Evolutionary conservation across 2,797 vertebrate genomes (phyloP), one percentile per base, ranked within the genome.

Genomic region (Spinus olivaceus): DNA sequence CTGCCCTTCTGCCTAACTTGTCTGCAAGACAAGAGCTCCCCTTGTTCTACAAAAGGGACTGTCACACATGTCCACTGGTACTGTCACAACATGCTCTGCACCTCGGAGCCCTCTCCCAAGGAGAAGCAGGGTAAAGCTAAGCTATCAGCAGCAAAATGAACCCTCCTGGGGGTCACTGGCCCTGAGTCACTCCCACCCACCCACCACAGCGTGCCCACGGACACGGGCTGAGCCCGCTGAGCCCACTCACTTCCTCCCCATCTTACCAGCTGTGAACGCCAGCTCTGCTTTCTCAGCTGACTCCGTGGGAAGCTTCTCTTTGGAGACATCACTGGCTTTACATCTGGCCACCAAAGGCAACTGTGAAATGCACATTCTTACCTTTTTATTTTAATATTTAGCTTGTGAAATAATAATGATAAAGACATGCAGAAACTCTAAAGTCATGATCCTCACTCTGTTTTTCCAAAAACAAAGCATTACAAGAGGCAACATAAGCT

Each of bases 151-250:
- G 33, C 23, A 14, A 13, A 33, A 22, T 0, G 2, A 22, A 8
- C 13, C 17, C 33, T 81, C 35, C 23, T 32, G 32, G 3, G 32
- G 33, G 28, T 11, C 35, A 14, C 2, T 1, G 35, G 39, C 13
- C 21, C n/a, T 11, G 39, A 8, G 6, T 4, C n/a, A 41, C 64
- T 53, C 54, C 54, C 44, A 10, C 9, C 8, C 44, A 30, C 1
- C 54, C 10, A 0, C 0, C 19, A 23, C 12, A 16, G 42, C 2
- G 4, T 8, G 20, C 30, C 71, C 59, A 30, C 0, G 14, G 35
- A 33, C 47, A 67, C 16, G 59, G 56, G 69, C 56, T 6, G 6
- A 81, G 78, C 42, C 14, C 2, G 0, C 12, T 0, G 7, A 53
- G 59, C 91, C 91, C 79, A 37, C 81, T 89, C 66, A 17, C 32